These are phyloP conservation scores for Amazona guildingii DNA, from an alignment of 2,113 vertebrate genomes.

Conservation along the genomic window DNA sequence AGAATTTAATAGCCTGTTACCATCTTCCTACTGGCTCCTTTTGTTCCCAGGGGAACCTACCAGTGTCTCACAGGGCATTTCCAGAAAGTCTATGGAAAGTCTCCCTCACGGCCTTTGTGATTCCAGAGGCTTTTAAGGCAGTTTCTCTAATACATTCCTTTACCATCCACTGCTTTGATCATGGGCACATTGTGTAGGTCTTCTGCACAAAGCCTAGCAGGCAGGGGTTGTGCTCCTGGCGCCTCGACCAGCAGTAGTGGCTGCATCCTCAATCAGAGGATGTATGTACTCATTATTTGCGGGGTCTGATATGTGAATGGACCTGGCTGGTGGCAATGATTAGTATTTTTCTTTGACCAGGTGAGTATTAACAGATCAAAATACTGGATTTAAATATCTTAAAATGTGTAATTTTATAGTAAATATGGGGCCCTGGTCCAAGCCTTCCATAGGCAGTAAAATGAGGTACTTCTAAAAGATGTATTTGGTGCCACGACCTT, in stretches of 20 bases:
- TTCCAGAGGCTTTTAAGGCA: constrained; percentile 2
- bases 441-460: background rate
- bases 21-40: background rate
- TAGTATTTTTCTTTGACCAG: background rate
- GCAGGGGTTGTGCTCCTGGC: background rate
- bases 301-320: background rate
- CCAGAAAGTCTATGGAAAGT: background rate
- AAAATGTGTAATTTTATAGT: background rate
- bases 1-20: background rate
- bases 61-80: background rate
- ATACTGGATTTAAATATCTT: background rate
- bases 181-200: background rate
- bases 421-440: background rate
- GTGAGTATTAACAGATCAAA: background rate
- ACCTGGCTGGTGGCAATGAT: background rate
- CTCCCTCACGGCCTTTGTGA: background rate
- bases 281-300: background rate
- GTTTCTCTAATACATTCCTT: background rate
- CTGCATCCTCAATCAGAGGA: background rate
- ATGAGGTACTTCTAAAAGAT: background rate
- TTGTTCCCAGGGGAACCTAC: background rate
- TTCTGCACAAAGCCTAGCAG: background rate
- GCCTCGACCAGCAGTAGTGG: background rate
- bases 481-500: background rate
- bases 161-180: background rate